Percentiles rank a stretch among this genome's conserved stretches.
These are phyloP conservation scores for Pandemis heparana DNA, from an alignment of 2,888 invertebrate species.

Conservation along the genomic window DNA sequence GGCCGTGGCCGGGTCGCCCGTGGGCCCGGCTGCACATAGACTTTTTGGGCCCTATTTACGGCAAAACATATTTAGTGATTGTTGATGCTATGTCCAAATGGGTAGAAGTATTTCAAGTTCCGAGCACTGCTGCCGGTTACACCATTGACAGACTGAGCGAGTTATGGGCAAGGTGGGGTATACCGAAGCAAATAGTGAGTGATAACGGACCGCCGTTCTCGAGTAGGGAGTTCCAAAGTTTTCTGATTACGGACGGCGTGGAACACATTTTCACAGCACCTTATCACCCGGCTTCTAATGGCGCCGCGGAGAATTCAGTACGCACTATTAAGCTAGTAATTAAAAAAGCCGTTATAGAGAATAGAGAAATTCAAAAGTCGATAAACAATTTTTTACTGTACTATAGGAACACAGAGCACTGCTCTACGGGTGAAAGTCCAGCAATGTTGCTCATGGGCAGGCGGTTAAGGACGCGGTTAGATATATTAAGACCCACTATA, in stretches of 20 bases:
- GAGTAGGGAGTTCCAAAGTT: neutral
- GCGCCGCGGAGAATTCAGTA: neutral
- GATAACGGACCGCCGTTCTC: conserved; percentile 9
- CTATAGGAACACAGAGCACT: conserved; percentile 39
- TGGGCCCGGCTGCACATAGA: conserved; percentile 26
- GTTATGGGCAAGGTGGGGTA: conserved; percentile 3
- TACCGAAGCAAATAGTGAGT: neutral
- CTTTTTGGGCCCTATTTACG: conserved; percentile 8
- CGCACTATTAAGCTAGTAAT: neutral
- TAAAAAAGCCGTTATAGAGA: neutral
- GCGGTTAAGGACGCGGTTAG: conserved; percentile 26
- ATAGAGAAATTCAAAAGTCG: neutral
- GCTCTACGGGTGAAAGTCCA: conserved; percentile 29
- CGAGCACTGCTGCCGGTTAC: conserved; percentile 1
- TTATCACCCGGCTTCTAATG: conserved; percentile 6
- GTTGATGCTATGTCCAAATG: conserved; percentile 5
- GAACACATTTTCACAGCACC: conserved; percentile 4
- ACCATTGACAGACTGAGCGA: neutral
- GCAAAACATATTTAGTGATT: too few relatives aligned
- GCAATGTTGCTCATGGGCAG: conserved; percentile 22
- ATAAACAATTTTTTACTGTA: conserved; percentile 8
- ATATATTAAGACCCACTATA: neutral
- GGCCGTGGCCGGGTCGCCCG: conserved; percentile 24
- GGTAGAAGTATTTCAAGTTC: conserved; percentile 23
- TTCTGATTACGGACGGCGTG: neutral